Evolutionary conservation across 1,140 invertebrate species (phyloP), one percentile per base, ranked within the genome.

Genomic region (Drosophila mauritiana): DNA sequence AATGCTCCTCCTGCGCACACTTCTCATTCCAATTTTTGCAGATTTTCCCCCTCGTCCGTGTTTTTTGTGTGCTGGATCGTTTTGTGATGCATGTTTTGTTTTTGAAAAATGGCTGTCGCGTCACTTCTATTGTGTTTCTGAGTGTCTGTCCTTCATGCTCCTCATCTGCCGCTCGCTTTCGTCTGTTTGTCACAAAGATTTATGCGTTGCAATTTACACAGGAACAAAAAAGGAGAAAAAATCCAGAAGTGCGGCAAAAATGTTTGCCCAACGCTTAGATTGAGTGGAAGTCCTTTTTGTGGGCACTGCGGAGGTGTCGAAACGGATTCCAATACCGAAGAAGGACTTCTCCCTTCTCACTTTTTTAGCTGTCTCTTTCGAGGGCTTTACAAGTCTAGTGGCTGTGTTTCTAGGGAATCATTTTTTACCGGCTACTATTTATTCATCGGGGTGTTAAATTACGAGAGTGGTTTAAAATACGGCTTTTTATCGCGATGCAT

Each of bases 61-160:
- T 10, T 72, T 61, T 78, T 45, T 74, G 36, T 67, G 20, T 65
- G 64, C 20, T 20, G 68, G 67, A 81, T 40, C 73, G 78, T 85
- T 86, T 86, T 85, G 82, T 86, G 62, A 59, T 77, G 73, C 74
- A 77, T 77, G 74, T 77, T 77, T 77, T 77, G 74, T 86, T 86
- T 85, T 77, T 78, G 83, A 86, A 86, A 86, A 86, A 86, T 86
- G 83, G 83, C 83, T 83, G 83, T 86, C 83, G 84, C 83, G 85
- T 86, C 83, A 83, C 79, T 86, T 88, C 83, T 63, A 86, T 86
- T 86, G 83, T 86, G 79, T 88, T 88, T 86, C 75, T 88, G 78
- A 86, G 83, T 82, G 83, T 78, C 59, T 78, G 64, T 65, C 73
- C 69, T 63, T 62, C 65, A 34, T 72, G 11, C 67, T 63, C 76